phyloP scores from a whole-genome alignment of 2,888 invertebrate genomes.

The Chorisops tibialis region DNA sequence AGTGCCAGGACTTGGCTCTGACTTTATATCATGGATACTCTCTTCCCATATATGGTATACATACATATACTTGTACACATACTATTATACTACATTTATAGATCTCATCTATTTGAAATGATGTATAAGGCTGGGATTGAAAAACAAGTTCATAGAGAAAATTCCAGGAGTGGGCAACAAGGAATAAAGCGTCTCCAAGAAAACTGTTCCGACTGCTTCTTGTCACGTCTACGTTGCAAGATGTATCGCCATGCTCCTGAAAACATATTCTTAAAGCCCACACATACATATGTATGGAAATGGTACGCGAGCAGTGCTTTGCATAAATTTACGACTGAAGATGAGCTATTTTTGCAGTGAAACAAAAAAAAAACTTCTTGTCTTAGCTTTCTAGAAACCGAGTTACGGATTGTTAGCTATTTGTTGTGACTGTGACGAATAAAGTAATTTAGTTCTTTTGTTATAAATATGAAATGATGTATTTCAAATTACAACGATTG shows the following conservation, averaged over 20 bases:
- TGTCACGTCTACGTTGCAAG: background rate
- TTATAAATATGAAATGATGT: no score
- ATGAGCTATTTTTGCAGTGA: background rate
- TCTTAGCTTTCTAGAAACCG: no score
- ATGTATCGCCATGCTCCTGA: background rate
- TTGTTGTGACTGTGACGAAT: no score
- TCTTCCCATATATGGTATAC: background rate
- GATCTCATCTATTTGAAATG: background rate
- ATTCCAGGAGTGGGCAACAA: background rate
- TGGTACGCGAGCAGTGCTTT: background rate
- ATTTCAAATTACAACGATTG: no score
- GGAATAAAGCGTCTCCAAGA: background rate
- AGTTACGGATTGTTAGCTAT: no score
- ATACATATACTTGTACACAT: background rate
- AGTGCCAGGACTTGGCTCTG: background rate
- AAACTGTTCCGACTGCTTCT: conserved; percentile 1
- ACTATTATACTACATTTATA: background rate
- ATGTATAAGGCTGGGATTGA: background rate
- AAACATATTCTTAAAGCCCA: conserved; percentile 6
- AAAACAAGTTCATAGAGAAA: background rate
- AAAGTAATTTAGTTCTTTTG: no score
- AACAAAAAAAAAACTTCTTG: no score
- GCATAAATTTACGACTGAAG: background rate
- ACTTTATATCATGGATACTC: background rate
- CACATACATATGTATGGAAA: background rate